Evolutionary conservation across 2,888 invertebrate species (phyloP), one percentile per base, ranked within the genome.

Genomic region (Cepaea hortensis): DNA sequence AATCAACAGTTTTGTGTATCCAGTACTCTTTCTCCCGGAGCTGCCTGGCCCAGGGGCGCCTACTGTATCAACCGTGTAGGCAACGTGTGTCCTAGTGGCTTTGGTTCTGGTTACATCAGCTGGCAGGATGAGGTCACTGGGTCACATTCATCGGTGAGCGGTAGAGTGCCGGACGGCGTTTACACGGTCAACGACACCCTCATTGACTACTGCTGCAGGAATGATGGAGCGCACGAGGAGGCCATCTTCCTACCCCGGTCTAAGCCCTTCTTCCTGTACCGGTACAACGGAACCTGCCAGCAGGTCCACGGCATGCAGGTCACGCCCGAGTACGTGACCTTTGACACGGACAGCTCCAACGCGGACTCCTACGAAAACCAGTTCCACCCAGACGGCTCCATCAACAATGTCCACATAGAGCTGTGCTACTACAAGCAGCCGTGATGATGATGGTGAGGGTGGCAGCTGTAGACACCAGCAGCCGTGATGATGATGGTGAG

Each of bases 21-120:
- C 3, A 79, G 23, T 23, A 3, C 48, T 23, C 23, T 18, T n/a
- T 70, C 79, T 35, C 79, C 70, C 1, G 85, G 85, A 9, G 70
- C 79, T 7, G 61, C 5, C 4, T 85, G 85, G 85, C 85, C 85
- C 3, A 61, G 20, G 11, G 85, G 85, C 3, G 13, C 72, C 18
- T 85, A 85, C 72, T 85, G 85, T 18, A 85, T 85, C 85, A 85
- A 85, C 48, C 61, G 80, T 9, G 65, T 68, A 9, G 77, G 76
- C 9, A 23, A 20, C 13, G n/a, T 6, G 9, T 85, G 85, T 35
- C 85, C 85, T 7, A n/a, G 15, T 20, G 85, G 85, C 15, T 85
- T 85, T 48, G 35, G 48, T 48, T 35, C 68, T 6, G 85, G 85
- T 18, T 85, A 50, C 7, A 68, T 85, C 18, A 48, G n/a, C 76